phyloP scores from a whole-genome alignment of 1,140 invertebrate genomes.

The Polyergus mexicanus region DNA sequence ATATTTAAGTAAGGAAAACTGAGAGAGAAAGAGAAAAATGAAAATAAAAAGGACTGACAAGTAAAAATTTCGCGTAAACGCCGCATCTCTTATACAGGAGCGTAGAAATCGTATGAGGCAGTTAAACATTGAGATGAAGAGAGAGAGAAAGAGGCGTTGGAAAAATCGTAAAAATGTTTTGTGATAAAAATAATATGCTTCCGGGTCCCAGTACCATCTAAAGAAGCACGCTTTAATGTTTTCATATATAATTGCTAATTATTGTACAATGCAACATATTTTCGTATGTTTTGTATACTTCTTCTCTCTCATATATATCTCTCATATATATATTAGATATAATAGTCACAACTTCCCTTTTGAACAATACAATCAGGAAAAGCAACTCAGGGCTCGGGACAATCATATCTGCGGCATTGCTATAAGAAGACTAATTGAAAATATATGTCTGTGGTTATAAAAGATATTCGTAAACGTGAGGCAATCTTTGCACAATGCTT shows the following conservation, averaged over 20 bases:
- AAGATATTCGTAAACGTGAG: not conserved
- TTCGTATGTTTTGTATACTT: not conserved
- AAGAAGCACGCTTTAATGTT: not conserved
- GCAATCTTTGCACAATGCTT: constrained; percentile 30
- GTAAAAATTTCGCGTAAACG: constrained; percentile 44
- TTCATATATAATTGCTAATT: not conserved
- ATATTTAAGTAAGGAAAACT: constrained; percentile 47
- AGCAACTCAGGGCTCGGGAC: not conserved
- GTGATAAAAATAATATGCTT: not conserved
- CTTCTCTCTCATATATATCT: not conserved
- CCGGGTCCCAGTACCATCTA: not conserved
- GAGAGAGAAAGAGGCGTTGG: constrained; percentile 4
- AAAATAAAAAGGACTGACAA: constrained; percentile 35
- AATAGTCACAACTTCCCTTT: not conserved
- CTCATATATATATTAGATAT: not conserved
- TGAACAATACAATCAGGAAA: not conserved
- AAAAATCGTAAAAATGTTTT: constrained; percentile 25
- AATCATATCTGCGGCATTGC: not conserved
- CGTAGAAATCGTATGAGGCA: constrained; percentile 27
- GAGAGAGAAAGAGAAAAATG: constrained; percentile 9
- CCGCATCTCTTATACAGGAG: constrained; percentile 16
- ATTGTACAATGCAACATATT: not conserved
- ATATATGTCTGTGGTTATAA: not conserved
- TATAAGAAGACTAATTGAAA: constrained; percentile 2
- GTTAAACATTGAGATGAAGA: constrained; percentile 40